Evolutionary conservation across 2,888 invertebrate species (phyloP).

Genomic region (Nudaria mundana): DNA sequence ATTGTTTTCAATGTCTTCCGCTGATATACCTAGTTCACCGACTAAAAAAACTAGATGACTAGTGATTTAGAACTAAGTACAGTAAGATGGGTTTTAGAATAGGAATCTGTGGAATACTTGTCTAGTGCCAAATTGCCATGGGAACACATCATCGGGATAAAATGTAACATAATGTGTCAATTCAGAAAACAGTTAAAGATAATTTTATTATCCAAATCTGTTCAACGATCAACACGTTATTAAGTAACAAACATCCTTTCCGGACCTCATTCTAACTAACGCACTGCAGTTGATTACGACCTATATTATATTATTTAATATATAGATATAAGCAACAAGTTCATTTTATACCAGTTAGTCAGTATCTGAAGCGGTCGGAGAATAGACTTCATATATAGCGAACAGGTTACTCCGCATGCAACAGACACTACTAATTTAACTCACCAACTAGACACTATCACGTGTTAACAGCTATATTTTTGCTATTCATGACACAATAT

Average conservation of each 20-base stretch:
- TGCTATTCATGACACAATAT: too few species aligned
- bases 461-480: background rate
- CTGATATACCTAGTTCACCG: slow-evolving; percentile 26
- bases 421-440: slow-evolving; percentile 18
- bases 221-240: too few species aligned
- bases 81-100: slow-evolving; percentile 2
- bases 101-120: slow-evolving; percentile 11
- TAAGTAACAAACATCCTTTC: slow-evolving; percentile 8
- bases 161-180: too few species aligned
- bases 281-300: slow-evolving; percentile 26
- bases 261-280: too few species aligned
- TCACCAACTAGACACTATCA: background rate
- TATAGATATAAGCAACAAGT: slow-evolving; percentile 22
- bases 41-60: slow-evolving; percentile 23
- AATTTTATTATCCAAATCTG: too few species aligned
- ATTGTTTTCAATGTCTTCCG: slow-evolving; percentile 52
- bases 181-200: too few species aligned
- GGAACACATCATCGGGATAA: too few species aligned
- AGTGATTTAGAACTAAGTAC: slow-evolving; percentile 28
- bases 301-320: slow-evolving; percentile 31
- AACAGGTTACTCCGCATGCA: slow-evolving; percentile 49
- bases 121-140: too few species aligned
- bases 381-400: slow-evolving; percentile 24
- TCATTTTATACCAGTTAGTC: slow-evolving; percentile 20
- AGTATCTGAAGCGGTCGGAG: slow-evolving; percentile 14